Percentiles rank a stretch among this genome's conserved stretches.
phyloP scores from a whole-genome alignment of 2,113 vertebrate species.

The Psophia crepitans region DNA sequence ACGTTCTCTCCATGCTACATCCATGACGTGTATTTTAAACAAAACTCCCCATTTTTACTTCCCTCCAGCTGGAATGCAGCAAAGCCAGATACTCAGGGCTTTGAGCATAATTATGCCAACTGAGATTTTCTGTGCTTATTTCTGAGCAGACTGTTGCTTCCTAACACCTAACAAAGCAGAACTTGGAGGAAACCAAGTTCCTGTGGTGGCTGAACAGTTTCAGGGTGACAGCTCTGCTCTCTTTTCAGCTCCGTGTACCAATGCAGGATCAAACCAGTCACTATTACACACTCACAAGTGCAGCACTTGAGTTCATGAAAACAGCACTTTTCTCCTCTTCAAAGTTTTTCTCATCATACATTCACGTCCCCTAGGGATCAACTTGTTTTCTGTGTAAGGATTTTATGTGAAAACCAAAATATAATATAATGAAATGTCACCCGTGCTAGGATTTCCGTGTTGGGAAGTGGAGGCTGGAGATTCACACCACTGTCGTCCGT shows the following conservation, averaged over 20 bases:
- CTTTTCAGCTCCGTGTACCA: background rate
- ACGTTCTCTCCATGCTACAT: background rate
- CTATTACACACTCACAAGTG: background rate
- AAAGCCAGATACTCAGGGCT: background rate
- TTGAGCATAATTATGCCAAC: background rate
- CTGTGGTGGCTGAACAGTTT: background rate
- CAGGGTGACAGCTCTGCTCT: background rate
- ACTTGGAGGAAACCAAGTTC: background rate
- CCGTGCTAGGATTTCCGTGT: accelerated
- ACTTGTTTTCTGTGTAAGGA: background rate
- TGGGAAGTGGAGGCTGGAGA: background rate
- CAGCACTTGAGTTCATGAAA: background rate
- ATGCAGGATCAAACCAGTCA: background rate
- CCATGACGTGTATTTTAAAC: background rate
- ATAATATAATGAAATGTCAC: background rate
- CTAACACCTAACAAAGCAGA: background rate
- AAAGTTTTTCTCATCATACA: background rate
- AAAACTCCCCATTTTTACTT: background rate
- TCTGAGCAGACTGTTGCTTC: background rate
- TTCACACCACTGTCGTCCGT: background rate
- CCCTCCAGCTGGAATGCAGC: background rate
- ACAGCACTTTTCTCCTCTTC: background rate
- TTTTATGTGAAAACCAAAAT: background rate
- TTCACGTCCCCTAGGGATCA: background rate
- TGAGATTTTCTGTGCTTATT: background rate